Evolutionary conservation across 1,140 invertebrate genomes (phyloP).

Genomic region (Papilio glaucus): DNA sequence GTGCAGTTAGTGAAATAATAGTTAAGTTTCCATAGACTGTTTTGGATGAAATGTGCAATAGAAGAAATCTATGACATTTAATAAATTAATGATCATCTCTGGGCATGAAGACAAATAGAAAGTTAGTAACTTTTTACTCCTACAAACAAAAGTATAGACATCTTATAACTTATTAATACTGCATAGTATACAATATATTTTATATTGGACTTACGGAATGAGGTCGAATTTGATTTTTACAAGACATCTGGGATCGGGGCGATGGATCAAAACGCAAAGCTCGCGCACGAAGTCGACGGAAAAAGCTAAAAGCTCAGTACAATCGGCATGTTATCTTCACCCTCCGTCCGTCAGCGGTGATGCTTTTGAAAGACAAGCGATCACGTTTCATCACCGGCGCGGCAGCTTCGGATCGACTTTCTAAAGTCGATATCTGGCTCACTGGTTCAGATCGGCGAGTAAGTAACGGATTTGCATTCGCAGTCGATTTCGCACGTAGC

Average conservation of each 20-base stretch:
- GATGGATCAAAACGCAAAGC: slow-evolving; percentile 13
- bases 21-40: too few species aligned
- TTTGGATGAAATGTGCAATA: too few species aligned
- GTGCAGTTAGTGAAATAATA: too few species aligned
- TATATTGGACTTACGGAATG: neutral
- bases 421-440: slow-evolving; percentile 55
- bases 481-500: slow-evolving; percentile 60
- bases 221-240: slow-evolving; percentile 18
- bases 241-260: slow-evolving; percentile 2
- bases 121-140: too few species aligned
- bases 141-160: too few species aligned
- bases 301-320: slow-evolving; percentile 17
- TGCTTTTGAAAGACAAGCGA: slow-evolving; percentile 5
- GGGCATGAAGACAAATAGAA: too few species aligned
- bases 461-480: slow-evolving; percentile 60
- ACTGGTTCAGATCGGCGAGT: slow-evolving; percentile 54
- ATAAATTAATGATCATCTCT: too few species aligned
- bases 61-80: too few species aligned
- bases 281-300: slow-evolving; percentile 11
- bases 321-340: neutral
- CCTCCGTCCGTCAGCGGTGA: slow-evolving; percentile 3
- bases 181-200: neutral
- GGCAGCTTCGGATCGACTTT: slow-evolving; percentile 49
- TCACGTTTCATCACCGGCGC: slow-evolving; percentile 22
- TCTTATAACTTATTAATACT: neutral